These are phyloP conservation scores for Eriosoma lanigerum DNA, from an alignment of 1,140 invertebrate genomes.

Conservation along the genomic window DNA sequence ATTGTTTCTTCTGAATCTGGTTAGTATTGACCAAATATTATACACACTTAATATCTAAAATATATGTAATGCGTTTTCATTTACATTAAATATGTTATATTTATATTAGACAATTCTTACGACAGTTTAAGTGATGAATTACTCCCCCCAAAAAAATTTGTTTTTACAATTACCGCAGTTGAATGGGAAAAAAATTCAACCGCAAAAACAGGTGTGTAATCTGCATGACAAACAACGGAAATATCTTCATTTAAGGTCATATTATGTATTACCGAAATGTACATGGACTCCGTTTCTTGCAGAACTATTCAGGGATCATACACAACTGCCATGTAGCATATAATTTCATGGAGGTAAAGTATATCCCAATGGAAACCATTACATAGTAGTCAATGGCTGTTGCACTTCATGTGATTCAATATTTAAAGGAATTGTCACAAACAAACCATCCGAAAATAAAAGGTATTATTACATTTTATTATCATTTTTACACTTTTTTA, in stretches of 20 bases:
- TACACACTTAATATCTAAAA: too few species aligned
- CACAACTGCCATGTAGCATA: not conserved
- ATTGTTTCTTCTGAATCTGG: too few species aligned
- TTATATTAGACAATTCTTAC: too few species aligned
- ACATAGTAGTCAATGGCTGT: not conserved
- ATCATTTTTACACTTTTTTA: too few species aligned
- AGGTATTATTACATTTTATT: not conserved
- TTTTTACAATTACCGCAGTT: not conserved
- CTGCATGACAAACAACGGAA: not conserved
- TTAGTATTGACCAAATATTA: too few species aligned
- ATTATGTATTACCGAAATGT: not conserved
- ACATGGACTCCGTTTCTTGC: not conserved
- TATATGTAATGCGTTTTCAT: too few species aligned
- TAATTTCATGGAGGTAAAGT: not conserved
- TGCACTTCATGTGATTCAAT: not conserved
- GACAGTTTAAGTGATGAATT: too few species aligned
- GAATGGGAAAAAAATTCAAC: not conserved
- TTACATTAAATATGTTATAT: too few species aligned
- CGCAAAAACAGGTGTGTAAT: not conserved
- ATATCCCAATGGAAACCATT: not conserved
- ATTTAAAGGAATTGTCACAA: not conserved
- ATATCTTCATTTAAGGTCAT: not conserved
- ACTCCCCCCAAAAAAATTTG: not conserved
- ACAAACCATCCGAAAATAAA: not conserved
- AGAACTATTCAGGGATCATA: not conserved